phyloP scores from a whole-genome alignment of 2,888 invertebrate genomes.

The Drosophila emarginata region DNA sequence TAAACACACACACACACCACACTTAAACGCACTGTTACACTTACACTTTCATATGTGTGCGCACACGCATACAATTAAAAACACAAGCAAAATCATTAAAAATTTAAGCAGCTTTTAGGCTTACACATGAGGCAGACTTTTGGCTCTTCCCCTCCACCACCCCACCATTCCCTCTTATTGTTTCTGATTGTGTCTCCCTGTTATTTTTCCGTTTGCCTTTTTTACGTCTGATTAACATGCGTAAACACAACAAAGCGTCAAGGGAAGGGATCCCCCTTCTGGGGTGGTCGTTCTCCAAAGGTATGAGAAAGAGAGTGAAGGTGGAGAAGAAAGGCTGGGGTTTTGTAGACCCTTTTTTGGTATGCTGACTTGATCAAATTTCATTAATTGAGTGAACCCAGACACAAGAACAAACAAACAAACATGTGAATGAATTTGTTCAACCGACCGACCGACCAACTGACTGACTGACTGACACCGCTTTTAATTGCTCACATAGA shows the following conservation, averaged over 20 bases:
- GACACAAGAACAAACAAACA: conserved; percentile 30
- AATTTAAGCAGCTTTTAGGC: conserved; percentile 78
- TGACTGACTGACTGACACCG: neutral
- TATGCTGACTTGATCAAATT: conserved; percentile 66
- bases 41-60: neutral
- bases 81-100: conserved; percentile 77
- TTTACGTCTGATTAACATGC: conserved; percentile 65
- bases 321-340: too few species aligned
- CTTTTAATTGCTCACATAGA: conserved; percentile 18
- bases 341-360: conserved; percentile 3
- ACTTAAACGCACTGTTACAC: too few species aligned
- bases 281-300: neutral
- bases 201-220: conserved; percentile 38
- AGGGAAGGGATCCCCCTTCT: too few species aligned
- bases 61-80: conserved; percentile 69
- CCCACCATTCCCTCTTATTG: too few species aligned
- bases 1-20: neutral
- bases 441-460: neutral
- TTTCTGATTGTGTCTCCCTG: neutral
- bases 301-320: conserved; percentile 1
- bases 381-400: conserved; percentile 70
- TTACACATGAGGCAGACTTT: conserved; percentile 50
- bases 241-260: conserved; percentile 32
- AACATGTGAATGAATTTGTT: conserved; percentile 37
- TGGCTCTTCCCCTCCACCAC: neutral